Evolutionary conservation across 2,797 vertebrate genomes (phyloP).

Genomic region (Pampus argenteus): DNA sequence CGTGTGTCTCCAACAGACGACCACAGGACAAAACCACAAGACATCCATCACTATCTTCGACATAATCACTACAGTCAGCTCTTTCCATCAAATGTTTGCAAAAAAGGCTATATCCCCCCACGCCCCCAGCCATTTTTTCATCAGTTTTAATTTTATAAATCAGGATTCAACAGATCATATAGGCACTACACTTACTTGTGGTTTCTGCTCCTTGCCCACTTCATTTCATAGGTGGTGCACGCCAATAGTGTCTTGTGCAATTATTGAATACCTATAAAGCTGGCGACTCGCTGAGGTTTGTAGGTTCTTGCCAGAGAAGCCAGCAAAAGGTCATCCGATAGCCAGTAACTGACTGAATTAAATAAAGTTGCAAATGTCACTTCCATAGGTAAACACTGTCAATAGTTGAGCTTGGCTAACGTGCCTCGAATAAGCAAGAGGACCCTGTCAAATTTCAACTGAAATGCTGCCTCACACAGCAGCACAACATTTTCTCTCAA

Average conservation of each 20-base stretch:
- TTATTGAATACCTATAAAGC: slow-evolving; percentile 82
- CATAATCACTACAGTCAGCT: slow-evolving; percentile 22
- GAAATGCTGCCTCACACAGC: slow-evolving; percentile 14
- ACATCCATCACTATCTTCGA: slow-evolving; percentile 55
- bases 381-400: slow-evolving; percentile 81
- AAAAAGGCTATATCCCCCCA: slow-evolving; percentile 24
- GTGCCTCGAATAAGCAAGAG: slow-evolving; percentile 67
- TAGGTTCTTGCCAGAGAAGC: slow-evolving; percentile 69
- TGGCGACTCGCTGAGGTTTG: slow-evolving; percentile 69
- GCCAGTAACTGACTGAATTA: slow-evolving; percentile 81
- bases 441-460: slow-evolving; percentile 42
- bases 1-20: slow-evolving; percentile 46
- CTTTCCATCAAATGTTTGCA: slow-evolving; percentile 35
- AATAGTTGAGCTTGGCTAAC: slow-evolving; percentile 61
- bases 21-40: slow-evolving; percentile 39
- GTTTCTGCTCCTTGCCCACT: slow-evolving; percentile 60
- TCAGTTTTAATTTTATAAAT: slow-evolving; percentile 69
- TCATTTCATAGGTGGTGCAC: slow-evolving; percentile 72
- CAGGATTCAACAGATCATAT: slow-evolving; percentile 39
- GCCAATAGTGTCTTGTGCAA: slow-evolving; percentile 76
- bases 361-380: slow-evolving; percentile 87
- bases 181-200: slow-evolving; percentile 32
- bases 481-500: slow-evolving; percentile 24
- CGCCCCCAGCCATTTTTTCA: slow-evolving; percentile 43
- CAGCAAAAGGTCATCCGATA: slow-evolving; percentile 84